Conservation (phyloP, 2,113 vertebrate species). For the Sinocyclocheilus anophthalmus region DNA sequence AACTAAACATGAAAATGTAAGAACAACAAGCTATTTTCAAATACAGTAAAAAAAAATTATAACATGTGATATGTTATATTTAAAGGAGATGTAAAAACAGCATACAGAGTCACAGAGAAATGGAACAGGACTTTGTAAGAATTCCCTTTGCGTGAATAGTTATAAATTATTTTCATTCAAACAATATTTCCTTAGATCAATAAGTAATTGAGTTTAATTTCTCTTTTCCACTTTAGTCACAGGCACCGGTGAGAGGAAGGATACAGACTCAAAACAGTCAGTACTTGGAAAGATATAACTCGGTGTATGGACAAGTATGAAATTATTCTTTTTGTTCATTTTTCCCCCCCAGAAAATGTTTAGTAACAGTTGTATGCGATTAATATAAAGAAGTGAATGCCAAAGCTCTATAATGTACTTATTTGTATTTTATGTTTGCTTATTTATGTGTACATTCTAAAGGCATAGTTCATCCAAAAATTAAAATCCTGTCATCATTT, state of each 20-base stretch:
- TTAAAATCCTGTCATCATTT: too few relatives aligned
- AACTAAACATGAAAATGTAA: not conserved
- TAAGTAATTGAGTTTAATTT: not conserved
- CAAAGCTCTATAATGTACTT: too few relatives aligned
- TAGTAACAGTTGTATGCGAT: too few relatives aligned
- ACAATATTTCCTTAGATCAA: not conserved
- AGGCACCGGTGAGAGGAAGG: not conserved
- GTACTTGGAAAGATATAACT: conserved; percentile 60
- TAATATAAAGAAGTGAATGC: too few relatives aligned
- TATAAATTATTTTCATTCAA: not conserved
- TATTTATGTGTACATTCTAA: too few relatives aligned
- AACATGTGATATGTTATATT: not conserved
- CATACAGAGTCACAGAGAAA: not conserved
- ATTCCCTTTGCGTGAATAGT: not conserved
- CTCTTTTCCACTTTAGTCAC: not conserved
- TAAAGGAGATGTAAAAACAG: not conserved
- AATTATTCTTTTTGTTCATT: not conserved
- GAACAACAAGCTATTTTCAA: not conserved
- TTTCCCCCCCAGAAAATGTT: not conserved
- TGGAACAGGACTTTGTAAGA: not conserved
- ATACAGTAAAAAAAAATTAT: not conserved
- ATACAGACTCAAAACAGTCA: conserved; percentile 25
- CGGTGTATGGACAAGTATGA: conserved; percentile 50
- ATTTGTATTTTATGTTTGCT: too few relatives aligned
- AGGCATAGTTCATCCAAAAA: too few relatives aligned